Evolutionary conservation across 2,113 vertebrate species (phyloP).

Genomic region (Neogale vison): DNA sequence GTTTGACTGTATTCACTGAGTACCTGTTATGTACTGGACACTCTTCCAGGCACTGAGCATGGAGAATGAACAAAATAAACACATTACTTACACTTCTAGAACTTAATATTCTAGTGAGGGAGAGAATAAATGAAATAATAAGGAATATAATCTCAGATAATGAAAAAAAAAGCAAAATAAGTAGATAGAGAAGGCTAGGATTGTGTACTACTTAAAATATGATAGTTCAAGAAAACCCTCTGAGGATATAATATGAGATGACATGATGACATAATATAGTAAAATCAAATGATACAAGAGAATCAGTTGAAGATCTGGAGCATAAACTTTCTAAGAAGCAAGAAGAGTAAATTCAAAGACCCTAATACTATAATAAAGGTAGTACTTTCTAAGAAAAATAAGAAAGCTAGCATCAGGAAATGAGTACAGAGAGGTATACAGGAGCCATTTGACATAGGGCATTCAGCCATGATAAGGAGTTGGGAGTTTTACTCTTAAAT

Average conservation of each 20-base stretch:
- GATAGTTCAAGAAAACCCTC: background rate
- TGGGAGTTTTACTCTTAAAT: background rate
- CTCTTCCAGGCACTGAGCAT: background rate
- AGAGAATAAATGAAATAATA: background rate
- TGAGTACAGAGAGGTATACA: background rate
- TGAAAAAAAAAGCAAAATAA: background rate
- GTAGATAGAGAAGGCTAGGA: background rate
- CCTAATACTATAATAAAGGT: background rate
- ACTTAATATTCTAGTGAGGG: background rate
- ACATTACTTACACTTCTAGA: background rate
- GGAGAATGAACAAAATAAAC: background rate
- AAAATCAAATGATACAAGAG: background rate
- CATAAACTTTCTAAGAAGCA: background rate
- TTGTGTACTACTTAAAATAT: background rate
- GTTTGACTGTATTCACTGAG: background rate
- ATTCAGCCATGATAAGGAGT: background rate
- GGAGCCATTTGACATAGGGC: background rate
- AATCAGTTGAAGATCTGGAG: background rate
- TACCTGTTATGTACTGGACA: background rate
- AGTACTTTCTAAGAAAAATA: background rate
- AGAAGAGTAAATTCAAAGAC: background rate
- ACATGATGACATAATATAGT: background rate
- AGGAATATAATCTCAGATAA: background rate
- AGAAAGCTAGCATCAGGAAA: background rate
- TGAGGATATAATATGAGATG: background rate